Conservation (phyloP, 2,888 invertebrate genomes). For the Syrphus vitripennis region DNA sequence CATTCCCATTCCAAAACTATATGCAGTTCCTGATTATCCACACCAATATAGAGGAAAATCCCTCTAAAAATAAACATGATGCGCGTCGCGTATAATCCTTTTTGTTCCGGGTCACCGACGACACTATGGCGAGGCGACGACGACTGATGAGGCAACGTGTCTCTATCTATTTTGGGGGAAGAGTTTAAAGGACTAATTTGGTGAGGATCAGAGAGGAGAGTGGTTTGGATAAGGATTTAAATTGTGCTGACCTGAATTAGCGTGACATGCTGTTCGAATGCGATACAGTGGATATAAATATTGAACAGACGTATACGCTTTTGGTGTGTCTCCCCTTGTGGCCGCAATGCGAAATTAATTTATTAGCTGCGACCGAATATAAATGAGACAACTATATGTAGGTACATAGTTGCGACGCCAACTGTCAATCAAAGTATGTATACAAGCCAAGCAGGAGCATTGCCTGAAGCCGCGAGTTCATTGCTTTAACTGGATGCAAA, state of each 20-base stretch:
- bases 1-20: neutral
- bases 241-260: slow-evolving; percentile 12
- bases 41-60: neutral
- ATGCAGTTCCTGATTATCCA: neutral
- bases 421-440: slow-evolving; percentile 37
- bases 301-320: neutral
- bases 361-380: slow-evolving; percentile 60
- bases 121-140: neutral
- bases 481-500: slow-evolving; percentile 32
- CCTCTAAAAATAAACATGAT: slow-evolving; percentile 43
- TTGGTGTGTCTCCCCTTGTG: slow-evolving; percentile 15
- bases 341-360: slow-evolving; percentile 63
- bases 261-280: neutral
- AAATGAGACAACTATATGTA: slow-evolving; percentile 51
- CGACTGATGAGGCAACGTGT: neutral
- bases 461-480: neutral
- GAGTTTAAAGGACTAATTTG: slow-evolving; percentile 19
- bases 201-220: neutral
- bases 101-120: neutral
- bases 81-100: slow-evolving; percentile 39
- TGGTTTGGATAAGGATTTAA: slow-evolving; percentile 8
- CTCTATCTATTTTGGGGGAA: neutral
- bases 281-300: neutral
- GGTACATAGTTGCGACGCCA: neutral
- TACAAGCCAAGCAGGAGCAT: neutral